phyloP scores from a whole-genome alignment of 2,797 vertebrate genomes.

The Emys orbicularis region DNA sequence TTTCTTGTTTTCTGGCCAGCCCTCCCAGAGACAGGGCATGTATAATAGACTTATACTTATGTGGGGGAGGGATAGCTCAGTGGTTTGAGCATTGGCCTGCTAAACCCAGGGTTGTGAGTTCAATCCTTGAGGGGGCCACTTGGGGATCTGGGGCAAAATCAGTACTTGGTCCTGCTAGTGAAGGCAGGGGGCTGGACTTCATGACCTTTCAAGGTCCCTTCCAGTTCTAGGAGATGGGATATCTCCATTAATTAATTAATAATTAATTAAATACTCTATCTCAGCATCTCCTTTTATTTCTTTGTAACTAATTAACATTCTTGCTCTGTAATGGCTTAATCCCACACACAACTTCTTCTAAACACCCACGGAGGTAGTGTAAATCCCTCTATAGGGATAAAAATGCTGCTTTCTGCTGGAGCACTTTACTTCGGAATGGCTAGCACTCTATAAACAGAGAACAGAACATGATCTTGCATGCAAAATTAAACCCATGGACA shows the following conservation, averaged over 20 bases:
- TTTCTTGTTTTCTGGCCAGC: not conserved
- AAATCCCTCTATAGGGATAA: not conserved
- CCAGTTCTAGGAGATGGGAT: too few species aligned
- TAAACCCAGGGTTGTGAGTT: too few species aligned
- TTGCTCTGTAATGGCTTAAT: not conserved
- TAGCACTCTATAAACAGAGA: not conserved
- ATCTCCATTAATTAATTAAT: too few species aligned
- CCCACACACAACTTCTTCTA: not conserved
- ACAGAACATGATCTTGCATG: conserved; percentile 33
- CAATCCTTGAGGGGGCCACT: too few species aligned
- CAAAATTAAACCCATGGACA: conserved; percentile 53
- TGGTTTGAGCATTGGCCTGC: too few species aligned
- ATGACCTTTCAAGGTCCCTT: too few species aligned
- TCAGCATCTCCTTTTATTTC: not conserved
- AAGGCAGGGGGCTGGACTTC: too few species aligned
- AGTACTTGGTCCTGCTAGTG: too few species aligned
- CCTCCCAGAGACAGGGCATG: not conserved
- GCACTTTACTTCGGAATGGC: conserved; percentile 28
- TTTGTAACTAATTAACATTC: conserved; percentile 12
- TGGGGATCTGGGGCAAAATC: too few species aligned
- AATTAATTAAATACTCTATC: too few species aligned
- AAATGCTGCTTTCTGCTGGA: not conserved
- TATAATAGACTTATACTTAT: rapidly evolving
- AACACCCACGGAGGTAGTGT: not conserved
- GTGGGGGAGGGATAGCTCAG: too few species aligned